Evolutionary conservation across 2,797 vertebrate species (phyloP).

Genomic region (Sebastes hopkinsi): DNA sequence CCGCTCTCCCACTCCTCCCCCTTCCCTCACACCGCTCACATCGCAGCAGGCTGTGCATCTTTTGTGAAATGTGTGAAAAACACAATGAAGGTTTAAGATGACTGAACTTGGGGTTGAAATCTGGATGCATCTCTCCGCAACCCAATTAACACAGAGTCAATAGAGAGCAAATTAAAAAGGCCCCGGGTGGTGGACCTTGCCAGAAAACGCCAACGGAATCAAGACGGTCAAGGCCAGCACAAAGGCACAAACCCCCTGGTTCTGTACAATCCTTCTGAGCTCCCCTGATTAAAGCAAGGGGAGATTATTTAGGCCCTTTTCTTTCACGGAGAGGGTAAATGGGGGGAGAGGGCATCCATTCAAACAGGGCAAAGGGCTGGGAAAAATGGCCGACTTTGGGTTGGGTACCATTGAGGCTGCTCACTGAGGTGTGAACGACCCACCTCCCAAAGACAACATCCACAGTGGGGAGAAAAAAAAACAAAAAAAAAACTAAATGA

Average conservation of each 20-base stretch:
- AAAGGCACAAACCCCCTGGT: slow-evolving; percentile 70
- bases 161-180: slow-evolving; percentile 86
- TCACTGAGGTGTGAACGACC: slow-evolving; percentile 79
- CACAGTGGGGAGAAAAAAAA: slow-evolving; percentile 34
- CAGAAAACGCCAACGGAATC: slow-evolving; percentile 78
- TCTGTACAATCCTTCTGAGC: slow-evolving; percentile 67
- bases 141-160: slow-evolving; percentile 86
- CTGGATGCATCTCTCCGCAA: slow-evolving; percentile 78
- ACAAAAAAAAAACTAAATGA: slow-evolving; percentile 43
- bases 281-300: slow-evolving; percentile 74
- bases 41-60: slow-evolving; percentile 61
- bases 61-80: slow-evolving; percentile 73
- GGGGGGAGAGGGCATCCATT: slow-evolving; percentile 74
- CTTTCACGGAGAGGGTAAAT: slow-evolving; percentile 66
- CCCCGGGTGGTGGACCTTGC: slow-evolving; percentile 69
- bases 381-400: slow-evolving; percentile 72
- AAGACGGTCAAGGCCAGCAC: slow-evolving; percentile 77
- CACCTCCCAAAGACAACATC: slow-evolving; percentile 73
- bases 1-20: slow-evolving; percentile 39
- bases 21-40: slow-evolving; percentile 35
- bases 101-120: slow-evolving; percentile 76
- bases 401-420: slow-evolving; percentile 69
- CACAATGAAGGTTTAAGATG: slow-evolving; percentile 78
- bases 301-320: slow-evolving; percentile 74
- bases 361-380: slow-evolving; percentile 74